Conservation (phyloP, 2,888 invertebrate genomes). For the Dusona sp. region DNA sequence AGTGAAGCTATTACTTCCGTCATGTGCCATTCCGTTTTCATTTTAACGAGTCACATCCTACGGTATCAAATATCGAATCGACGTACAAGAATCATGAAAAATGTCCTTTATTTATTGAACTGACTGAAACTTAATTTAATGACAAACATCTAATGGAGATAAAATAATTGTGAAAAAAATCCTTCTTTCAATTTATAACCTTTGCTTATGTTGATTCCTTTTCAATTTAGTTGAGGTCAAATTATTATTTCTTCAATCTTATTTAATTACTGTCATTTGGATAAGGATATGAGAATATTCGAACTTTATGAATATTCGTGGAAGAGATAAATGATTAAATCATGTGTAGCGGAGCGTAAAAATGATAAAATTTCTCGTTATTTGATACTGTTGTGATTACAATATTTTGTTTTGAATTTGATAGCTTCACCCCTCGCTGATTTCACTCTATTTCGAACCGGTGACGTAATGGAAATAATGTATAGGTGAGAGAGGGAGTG, state of each 20-base stretch:
- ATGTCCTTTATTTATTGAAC: not conserved
- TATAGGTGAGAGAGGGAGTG: conserved; percentile 23
- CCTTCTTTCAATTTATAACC: not conserved
- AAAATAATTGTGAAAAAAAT: not conserved
- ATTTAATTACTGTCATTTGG: not conserved
- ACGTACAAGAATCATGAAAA: not conserved
- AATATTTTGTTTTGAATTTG: not conserved
- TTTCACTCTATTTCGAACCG: conserved; percentile 10
- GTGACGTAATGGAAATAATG: conserved; percentile 41
- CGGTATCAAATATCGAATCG: not conserved
- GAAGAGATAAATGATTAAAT: not conserved
- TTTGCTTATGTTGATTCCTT: not conserved
- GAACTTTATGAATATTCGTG: not conserved
- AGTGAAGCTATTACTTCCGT: conserved; percentile 34
- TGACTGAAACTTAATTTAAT: not conserved
- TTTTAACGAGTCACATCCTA: not conserved
- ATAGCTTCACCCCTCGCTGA: conserved; percentile 6
- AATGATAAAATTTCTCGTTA: not conserved
- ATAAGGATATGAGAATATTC: not conserved
- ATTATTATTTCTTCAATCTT: not conserved
- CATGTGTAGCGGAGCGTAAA: not conserved
- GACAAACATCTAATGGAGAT: not conserved
- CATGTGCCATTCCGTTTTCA: not conserved
- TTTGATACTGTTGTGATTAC: not conserved
- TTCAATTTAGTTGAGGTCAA: not conserved